A percentile compares a stretch with the other conserved stretches of the same genome.
These are phyloP conservation scores for Laterallus jamaicensis DNA, from an alignment of 2,113 vertebrate genomes.

Conservation along the genomic window DNA sequence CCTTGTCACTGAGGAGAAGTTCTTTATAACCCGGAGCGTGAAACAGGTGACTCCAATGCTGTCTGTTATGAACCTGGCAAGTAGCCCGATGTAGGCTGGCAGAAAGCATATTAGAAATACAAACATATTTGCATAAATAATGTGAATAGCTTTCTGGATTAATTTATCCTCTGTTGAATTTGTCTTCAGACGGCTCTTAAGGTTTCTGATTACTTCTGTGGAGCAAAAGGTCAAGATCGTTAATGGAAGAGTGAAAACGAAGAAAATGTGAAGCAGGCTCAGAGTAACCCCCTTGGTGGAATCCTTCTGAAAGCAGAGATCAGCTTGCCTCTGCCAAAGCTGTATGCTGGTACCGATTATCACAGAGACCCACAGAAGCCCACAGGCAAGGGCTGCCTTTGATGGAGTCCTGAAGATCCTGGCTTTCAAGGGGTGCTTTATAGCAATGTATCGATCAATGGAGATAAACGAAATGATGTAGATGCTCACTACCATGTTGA, in stretches of 20 bases:
- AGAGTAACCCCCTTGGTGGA: fast-evolving
- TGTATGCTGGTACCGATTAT: background rate
- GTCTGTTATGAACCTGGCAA: background rate
- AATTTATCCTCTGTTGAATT: background rate
- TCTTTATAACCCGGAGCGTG: background rate
- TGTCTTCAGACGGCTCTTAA: conserved; percentile 17
- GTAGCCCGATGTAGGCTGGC: conserved; percentile 59
- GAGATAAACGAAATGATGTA: conserved; percentile 67
- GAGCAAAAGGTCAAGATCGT: conserved; percentile 73
- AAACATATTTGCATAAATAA: conserved; percentile 72
- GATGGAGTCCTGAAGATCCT: conserved; percentile 58
- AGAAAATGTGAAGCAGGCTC: background rate
- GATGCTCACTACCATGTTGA: conserved; percentile 78
- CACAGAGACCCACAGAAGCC: conserved; percentile 63
- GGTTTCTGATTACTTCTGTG: conserved; percentile 33
- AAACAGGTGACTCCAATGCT: background rate
- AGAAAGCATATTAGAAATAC: conserved; percentile 78
- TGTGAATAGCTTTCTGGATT: conserved; percentile 48
- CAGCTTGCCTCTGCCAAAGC: fast-evolving
- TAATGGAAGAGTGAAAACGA: conserved; percentile 66
- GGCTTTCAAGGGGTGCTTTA: conserved; percentile 73
- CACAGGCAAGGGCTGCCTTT: conserved; percentile 63
- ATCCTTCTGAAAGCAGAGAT: conserved; percentile 47
- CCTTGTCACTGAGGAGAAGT: background rate
- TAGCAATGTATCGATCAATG: conserved; percentile 73